Conservation (phyloP, 2,797 vertebrate genomes). For the Echeneis naucrates region DNA sequence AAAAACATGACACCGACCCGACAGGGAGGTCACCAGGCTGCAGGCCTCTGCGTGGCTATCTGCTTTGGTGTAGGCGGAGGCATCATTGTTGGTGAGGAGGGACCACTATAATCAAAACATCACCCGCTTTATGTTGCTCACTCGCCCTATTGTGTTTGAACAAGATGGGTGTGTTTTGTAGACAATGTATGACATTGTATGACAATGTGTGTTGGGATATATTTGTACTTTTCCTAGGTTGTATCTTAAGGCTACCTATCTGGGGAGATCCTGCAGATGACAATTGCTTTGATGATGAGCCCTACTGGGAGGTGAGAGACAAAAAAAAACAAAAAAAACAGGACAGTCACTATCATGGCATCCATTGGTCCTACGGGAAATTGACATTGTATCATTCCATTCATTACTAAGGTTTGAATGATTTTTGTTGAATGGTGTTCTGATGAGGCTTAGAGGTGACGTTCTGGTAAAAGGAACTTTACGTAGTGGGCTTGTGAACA, state of each 20-base stretch:
- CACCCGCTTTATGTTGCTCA: not conserved
- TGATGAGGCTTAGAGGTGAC: not conserved
- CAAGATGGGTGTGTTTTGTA: not conserved
- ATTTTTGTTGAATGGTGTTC: slow-evolving; percentile 38
- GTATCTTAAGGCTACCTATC: slow-evolving; percentile 90
- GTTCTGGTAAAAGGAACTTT: not conserved
- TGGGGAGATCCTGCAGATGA: slow-evolving; percentile 93
- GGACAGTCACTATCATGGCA: not conserved
- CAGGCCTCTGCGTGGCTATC: slow-evolving; percentile 90
- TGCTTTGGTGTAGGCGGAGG: slow-evolving; percentile 91
- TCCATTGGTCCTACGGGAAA: not conserved
- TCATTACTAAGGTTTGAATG: not conserved
- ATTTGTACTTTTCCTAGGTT: slow-evolving; percentile 77
- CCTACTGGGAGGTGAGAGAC: slow-evolving; percentile 96
- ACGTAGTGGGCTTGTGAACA: not conserved
- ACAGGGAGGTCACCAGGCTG: slow-evolving; percentile 92
- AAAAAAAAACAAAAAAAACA: too few relatives aligned
- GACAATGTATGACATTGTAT: not conserved
- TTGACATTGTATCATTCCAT: not conserved
- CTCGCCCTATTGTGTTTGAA: not conserved
- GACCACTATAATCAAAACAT: not conserved
- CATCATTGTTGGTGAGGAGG: slow-evolving; percentile 88
- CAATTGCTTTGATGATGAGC: slow-evolving; percentile 92
- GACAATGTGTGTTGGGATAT: not conserved
- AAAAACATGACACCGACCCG: slow-evolving; percentile 47